Percentiles rank a stretch among this genome's conserved stretches.
phyloP scores from a whole-genome alignment of 2,797 vertebrate species.

The Bovichtus diacanthus region DNA sequence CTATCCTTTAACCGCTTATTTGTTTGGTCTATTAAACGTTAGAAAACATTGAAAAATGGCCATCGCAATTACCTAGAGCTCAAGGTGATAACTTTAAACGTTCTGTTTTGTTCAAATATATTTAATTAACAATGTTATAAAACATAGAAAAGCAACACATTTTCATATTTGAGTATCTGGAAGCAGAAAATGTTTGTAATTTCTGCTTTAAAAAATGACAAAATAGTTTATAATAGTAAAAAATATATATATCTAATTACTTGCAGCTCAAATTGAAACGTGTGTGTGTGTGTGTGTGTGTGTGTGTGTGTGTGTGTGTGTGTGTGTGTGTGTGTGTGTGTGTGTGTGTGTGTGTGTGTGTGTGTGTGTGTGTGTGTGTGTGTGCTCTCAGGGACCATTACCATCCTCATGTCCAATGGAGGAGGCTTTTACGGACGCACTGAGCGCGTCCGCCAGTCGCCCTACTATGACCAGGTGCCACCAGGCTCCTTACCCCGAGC shows the following conservation, averaged over 20 bases:
- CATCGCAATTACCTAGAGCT: no score
- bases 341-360: no score
- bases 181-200: neutral
- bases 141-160: neutral
- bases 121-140: neutral
- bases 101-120: neutral
- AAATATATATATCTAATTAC: no score
- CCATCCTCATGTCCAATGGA: constrained; percentile 84
- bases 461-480: constrained; percentile 84
- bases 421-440: constrained; percentile 73
- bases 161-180: neutral
- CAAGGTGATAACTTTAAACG: neutral
- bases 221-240: neutral
- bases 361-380: neutral
- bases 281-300: no score
- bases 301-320: no score
- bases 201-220: neutral
- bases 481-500: constrained; percentile 57
- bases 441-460: constrained; percentile 76
- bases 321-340: no score
- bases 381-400: constrained; percentile 75
- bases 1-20: neutral
- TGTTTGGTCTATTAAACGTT: neutral
- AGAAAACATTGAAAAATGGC: neutral
- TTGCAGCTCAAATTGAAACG: neutral